Percentiles rank a stretch among this genome's conserved stretches.
Conservation (phyloP, 2,888 invertebrate genomes). For the Pristionchus mayeri region DNA sequence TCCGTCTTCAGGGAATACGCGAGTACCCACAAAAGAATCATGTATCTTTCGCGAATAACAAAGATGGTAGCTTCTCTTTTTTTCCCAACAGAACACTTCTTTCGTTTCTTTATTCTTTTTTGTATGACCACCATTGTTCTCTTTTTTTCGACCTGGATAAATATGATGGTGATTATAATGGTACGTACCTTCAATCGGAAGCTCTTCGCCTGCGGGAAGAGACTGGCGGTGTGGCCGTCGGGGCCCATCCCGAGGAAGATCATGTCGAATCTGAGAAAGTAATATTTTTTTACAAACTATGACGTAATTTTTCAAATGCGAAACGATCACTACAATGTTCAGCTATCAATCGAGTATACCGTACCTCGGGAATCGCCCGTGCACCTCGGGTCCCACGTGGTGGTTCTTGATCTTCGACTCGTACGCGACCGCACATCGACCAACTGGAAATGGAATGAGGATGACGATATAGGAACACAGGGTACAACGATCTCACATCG, state of each 20-base stretch:
- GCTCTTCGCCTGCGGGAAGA: constrained; percentile 86
- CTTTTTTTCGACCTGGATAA: too few species aligned
- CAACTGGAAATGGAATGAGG: constrained; percentile 38
- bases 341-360: not conserved
- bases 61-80: too few species aligned
- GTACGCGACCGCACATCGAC: constrained; percentile 32
- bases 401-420: constrained; percentile 26
- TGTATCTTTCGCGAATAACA: too few species aligned
- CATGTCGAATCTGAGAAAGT: constrained; percentile 40
- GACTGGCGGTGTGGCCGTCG: constrained; percentile 93
- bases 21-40: too few species aligned
- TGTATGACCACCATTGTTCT: too few species aligned
- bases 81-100: too few species aligned
- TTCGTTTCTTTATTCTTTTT: too few species aligned
- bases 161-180: too few species aligned
- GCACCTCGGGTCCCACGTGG: constrained; percentile 44
- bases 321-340: not conserved
- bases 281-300: not conserved
- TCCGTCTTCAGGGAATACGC: too few species aligned
- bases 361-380: constrained; percentile 46
- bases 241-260: constrained; percentile 93
- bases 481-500: not conserved
- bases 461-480: not conserved
- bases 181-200: constrained; percentile 11
- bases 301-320: too few species aligned